Percentiles rank a stretch among this genome's conserved stretches.
Conservation (phyloP, 2,888 invertebrate species). For the Allygus modestus region DNA sequence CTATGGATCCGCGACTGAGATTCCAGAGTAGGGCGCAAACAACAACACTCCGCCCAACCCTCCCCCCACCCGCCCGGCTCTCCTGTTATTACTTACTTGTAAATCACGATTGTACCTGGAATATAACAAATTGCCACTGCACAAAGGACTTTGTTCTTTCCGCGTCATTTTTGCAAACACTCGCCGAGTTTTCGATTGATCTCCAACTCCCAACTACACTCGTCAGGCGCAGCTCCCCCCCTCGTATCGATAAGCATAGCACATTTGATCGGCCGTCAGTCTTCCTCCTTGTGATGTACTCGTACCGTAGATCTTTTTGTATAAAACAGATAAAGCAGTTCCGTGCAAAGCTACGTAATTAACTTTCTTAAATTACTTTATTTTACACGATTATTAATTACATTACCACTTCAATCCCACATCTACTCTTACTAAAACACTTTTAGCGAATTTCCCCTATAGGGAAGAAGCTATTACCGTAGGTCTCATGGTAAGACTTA, state of each 20-base stretch:
- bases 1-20: constrained; percentile 67
- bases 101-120: constrained; percentile 62
- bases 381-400: too few relatives aligned
- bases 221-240: not conserved
- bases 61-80: constrained; percentile 15
- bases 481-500: too few relatives aligned
- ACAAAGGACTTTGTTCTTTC: constrained; percentile 58
- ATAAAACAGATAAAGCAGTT: too few relatives aligned
- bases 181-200: constrained; percentile 56
- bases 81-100: constrained; percentile 62
- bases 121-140: constrained; percentile 63
- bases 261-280: not conserved
- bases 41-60: constrained; percentile 65
- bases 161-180: constrained; percentile 52
- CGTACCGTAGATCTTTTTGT: not conserved
- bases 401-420: too few relatives aligned
- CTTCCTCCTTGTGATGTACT: not conserved
- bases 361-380: too few relatives aligned
- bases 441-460: too few relatives aligned
- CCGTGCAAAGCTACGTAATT: too few relatives aligned
- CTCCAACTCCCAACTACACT: constrained; percentile 12
- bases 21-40: constrained; percentile 66
- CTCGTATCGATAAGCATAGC: not conserved
- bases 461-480: too few relatives aligned
- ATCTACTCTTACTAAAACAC: too few relatives aligned